Percentiles rank a stretch among this genome's conserved stretches.
Conservation (phyloP, 2,797 vertebrate species). For the Rhinoraja longicauda region DNA sequence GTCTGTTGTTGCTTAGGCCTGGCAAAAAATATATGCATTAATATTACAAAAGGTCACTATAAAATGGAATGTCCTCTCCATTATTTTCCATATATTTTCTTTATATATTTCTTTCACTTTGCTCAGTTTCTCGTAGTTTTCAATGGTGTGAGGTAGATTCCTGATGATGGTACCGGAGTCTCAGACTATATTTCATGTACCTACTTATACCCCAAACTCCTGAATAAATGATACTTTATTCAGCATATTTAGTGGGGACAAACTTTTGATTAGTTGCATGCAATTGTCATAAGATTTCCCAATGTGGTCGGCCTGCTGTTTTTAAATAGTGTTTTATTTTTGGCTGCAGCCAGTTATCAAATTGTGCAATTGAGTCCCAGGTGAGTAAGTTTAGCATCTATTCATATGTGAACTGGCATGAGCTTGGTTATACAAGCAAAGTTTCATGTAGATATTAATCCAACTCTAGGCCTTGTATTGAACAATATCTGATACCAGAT, state of each 20-base stretch:
- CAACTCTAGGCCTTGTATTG: not conserved
- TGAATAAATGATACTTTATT: not conserved
- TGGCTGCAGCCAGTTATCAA: not conserved
- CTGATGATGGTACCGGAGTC: not conserved
- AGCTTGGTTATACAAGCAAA: not conserved
- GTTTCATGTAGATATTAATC: not conserved
- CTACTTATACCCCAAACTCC: not conserved
- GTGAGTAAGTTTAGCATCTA: not conserved
- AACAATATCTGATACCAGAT: not conserved
- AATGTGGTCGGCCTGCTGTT: not conserved
- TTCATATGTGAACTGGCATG: not conserved
- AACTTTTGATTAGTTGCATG: not conserved
- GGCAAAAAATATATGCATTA: not conserved
- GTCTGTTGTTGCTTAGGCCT: slow-evolving; percentile 41
- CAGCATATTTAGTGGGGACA: not conserved
- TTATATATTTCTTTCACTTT: not conserved
- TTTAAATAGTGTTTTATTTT: not conserved
- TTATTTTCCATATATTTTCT: not conserved
- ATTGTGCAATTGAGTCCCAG: not conserved
- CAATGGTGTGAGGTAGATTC: not conserved
- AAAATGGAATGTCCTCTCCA: not conserved
- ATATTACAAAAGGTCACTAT: not conserved
- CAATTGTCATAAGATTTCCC: not conserved
- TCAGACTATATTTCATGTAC: not conserved
- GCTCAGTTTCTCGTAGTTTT: not conserved